Evolutionary conservation across 2,797 vertebrate species (phyloP), one percentile per base, ranked within the genome.

Genomic region (Lutjanus campechanus): DNA sequence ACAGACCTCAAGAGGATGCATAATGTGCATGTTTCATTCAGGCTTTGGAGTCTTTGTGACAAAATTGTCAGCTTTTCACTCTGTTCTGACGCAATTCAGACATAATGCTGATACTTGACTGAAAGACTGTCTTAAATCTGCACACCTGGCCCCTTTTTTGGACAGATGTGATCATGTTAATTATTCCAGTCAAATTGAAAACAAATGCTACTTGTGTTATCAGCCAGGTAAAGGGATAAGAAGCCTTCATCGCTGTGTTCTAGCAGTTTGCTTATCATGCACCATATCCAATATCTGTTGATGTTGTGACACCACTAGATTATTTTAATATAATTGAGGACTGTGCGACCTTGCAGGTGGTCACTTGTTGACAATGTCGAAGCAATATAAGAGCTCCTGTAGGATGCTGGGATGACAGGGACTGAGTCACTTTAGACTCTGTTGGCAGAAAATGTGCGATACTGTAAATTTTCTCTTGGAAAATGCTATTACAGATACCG

Each of bases 181-280:
- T 72, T 19, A 67, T 58, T 85, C 13, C 12, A 19, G 44, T 69
- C 54, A 47, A 60, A 68, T 77, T 8, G 43, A 62, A 77, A 55
- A 63, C 8, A 5, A 71, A 69, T 63, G 69, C 43, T 43, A 6
- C 19, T 76, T 56, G n/a, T 36, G n/a, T 69, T 65, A 68, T 77
- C 83, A 69, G 69, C 56, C 81, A 76, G 22, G 40, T 84, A 72
- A 78, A 77, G 62, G 73, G 74, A 78, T 76, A 69, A 36, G 55
- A 86, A 41, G 46, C 73, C 68, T 84, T 47, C 40, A 75, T 74
- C 5, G 76, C 91, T 89, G 88, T 89, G 90, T 92, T 91, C 56
- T 90, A 91, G 83, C 88, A 91, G 89, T 91, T 90, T 67, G 72
- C 75, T 78, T 59, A 86, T 74, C 53, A 50, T 78, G 76, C 64